Conservation (phyloP, 2,888 invertebrate genomes). For the Hirtodrosophila trivittata region DNA sequence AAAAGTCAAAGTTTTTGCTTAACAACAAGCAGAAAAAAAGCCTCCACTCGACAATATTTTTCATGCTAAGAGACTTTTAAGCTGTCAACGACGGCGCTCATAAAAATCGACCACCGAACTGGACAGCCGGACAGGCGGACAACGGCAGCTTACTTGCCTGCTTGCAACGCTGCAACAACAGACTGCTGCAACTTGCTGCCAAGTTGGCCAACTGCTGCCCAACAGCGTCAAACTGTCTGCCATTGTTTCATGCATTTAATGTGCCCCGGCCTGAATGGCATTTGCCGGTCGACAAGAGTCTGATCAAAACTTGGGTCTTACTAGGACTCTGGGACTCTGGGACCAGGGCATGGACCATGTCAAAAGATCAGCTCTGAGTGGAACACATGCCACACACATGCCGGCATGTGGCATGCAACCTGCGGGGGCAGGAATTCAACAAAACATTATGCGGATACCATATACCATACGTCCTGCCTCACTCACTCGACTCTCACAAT, state of each 20-base stretch:
- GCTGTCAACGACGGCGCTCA: slow-evolving; percentile 74
- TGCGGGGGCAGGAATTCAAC: slow-evolving; percentile 3
- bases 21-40: slow-evolving; percentile 46
- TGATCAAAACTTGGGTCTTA: not conserved
- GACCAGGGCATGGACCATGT: slow-evolving; percentile 12
- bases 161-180: slow-evolving; percentile 1
- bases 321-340: not conserved
- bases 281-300: not conserved
- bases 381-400: slow-evolving; percentile 6
- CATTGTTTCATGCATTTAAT: slow-evolving; percentile 76
- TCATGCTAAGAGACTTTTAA: slow-evolving; percentile 78
- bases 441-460: not conserved
- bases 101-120: slow-evolving; percentile 73
- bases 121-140: slow-evolving; percentile 30
- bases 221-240: slow-evolving; percentile 77
- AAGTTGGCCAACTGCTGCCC: slow-evolving; percentile 41
- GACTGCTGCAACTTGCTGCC: slow-evolving; percentile 9
- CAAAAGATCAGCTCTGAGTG: slow-evolving; percentile 19
- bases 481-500: no score
- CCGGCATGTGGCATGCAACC: not conserved
- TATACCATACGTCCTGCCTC: no score
- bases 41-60: slow-evolving; percentile 69
- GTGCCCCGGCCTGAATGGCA: slow-evolving; percentile 31
- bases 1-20: slow-evolving; percentile 59
- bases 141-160: not conserved